phyloP scores from a whole-genome alignment of 2,888 invertebrate species.

The Arctia plantaginis region DNA sequence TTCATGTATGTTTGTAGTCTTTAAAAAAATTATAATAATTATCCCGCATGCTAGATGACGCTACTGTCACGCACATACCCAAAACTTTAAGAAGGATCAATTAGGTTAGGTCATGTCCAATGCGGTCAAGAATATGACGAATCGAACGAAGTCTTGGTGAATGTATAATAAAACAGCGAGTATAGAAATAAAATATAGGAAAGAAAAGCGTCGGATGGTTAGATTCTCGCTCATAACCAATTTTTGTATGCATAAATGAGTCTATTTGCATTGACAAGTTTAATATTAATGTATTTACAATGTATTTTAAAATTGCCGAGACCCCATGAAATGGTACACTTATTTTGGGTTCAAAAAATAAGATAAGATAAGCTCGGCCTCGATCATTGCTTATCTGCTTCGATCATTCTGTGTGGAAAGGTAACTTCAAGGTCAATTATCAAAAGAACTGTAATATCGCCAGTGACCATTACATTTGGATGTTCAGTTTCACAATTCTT shows the following conservation, averaged over 20 bases:
- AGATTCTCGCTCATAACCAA: not conserved
- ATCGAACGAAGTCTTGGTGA: too few relatives aligned
- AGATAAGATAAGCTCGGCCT: not conserved
- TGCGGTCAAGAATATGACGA: too few relatives aligned
- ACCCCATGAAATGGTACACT: not conserved
- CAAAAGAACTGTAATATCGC: constrained; percentile 19
- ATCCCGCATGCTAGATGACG: too few relatives aligned
- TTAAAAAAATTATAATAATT: too few relatives aligned
- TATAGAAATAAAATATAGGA: not conserved
- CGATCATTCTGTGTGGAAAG: not conserved
- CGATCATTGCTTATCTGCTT: not conserved
- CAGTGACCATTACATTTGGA: constrained; percentile 24
- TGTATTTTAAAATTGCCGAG: not conserved
- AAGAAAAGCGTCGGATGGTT: not conserved
- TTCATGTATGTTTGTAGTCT: too few relatives aligned
- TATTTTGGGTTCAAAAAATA: not conserved
- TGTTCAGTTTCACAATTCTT: constrained; percentile 27
- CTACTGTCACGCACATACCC: too few relatives aligned
- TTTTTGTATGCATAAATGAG: not conserved
- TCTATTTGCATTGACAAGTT: not conserved
- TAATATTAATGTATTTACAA: not conserved
- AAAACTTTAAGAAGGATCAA: too few relatives aligned
- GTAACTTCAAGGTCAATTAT: constrained; percentile 18
- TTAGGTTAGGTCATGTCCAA: too few relatives aligned
- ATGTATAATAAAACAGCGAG: not conserved